Evolutionary conservation across 1,140 invertebrate genomes (phyloP).

Genomic region (Eurosta solidaginis): DNA sequence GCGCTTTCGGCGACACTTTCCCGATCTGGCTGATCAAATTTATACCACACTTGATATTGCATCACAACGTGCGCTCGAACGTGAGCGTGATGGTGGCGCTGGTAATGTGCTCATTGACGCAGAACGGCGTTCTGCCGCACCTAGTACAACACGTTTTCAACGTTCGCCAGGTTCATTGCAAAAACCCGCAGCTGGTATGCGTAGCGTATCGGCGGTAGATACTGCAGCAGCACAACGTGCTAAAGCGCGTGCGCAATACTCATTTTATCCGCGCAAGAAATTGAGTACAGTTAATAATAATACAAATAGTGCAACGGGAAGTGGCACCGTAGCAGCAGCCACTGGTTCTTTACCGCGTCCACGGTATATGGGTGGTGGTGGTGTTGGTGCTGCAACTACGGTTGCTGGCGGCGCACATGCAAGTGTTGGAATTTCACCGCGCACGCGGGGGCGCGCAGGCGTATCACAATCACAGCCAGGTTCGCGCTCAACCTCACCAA

Average conservation of each 20-base stretch:
- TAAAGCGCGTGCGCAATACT: slow-evolving; percentile 78
- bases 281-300: slow-evolving; percentile 43
- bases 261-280: slow-evolving; percentile 75
- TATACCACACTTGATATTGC: slow-evolving; percentile 81
- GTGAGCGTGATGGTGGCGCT: slow-evolving; percentile 61
- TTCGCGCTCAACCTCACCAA: slow-evolving; percentile 85
- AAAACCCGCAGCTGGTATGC: slow-evolving; percentile 61
- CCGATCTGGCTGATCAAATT: slow-evolving; percentile 84
- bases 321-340: slow-evolving; percentile 58
- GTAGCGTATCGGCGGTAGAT: slow-evolving; percentile 93
- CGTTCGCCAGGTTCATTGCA: slow-evolving; percentile 46
- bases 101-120: not conserved
- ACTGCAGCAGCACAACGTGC: slow-evolving; percentile 85
- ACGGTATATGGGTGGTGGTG: slow-evolving; percentile 50
- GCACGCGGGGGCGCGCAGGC: slow-evolving; percentile 66
- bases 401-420: slow-evolving; percentile 31
- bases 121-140: slow-evolving; percentile 42
- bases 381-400: slow-evolving; percentile 52
- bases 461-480: slow-evolving; percentile 85
- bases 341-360: slow-evolving; percentile 73
- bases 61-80: slow-evolving; percentile 82
- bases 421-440: slow-evolving; percentile 65
- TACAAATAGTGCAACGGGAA: slow-evolving; percentile 40
- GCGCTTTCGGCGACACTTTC: slow-evolving; percentile 89
- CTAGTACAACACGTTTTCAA: slow-evolving; percentile 43